A percentile compares a stretch with the other conserved stretches of the same genome.
Conservation (phyloP, 1,140 invertebrate species). For the Nixonia krombeini region DNA sequence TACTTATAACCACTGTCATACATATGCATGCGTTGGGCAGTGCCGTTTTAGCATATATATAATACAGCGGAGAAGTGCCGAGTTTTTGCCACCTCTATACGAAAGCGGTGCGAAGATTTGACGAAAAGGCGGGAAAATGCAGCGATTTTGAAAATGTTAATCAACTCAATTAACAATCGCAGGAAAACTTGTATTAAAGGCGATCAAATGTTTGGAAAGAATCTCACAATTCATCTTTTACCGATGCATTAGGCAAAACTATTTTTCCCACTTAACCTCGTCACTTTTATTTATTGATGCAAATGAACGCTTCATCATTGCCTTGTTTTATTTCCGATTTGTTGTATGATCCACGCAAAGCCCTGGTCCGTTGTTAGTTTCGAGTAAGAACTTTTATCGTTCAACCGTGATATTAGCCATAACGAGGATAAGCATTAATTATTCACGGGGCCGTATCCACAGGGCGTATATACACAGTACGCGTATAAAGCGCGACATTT, state of each 20-base stretch:
- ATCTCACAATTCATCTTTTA: no score
- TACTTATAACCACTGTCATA: slow-evolving; percentile 54
- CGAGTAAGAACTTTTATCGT: slow-evolving; percentile 8
- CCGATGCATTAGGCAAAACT: no score
- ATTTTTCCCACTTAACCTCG: no score
- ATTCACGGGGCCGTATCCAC: slow-evolving; percentile 13
- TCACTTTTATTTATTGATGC: no score
- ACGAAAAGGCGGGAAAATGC: neutral
- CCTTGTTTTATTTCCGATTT: slow-evolving; percentile 25
- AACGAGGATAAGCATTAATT: slow-evolving; percentile 20
- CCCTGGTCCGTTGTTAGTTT: neutral
- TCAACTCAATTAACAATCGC: no score
- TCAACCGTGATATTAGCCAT: slow-evolving; percentile 7
- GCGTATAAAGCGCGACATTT: slow-evolving; percentile 8
- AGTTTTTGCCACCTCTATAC: slow-evolving; percentile 23
- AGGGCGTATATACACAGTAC: slow-evolving; percentile 9
- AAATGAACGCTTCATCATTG: no score
- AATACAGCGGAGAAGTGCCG: slow-evolving; percentile 37
- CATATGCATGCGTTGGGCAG: slow-evolving; percentile 59
- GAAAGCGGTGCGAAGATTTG: slow-evolving; percentile 1
- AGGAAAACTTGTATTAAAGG: no score
- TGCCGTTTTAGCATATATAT: slow-evolving; percentile 51
- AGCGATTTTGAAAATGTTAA: no score
- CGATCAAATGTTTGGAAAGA: no score
- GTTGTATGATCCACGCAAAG: no score